Evolutionary conservation across 1,140 invertebrate species (phyloP), one percentile per base, ranked within the genome.

Genomic region (Drosophila pruinosa): DNA sequence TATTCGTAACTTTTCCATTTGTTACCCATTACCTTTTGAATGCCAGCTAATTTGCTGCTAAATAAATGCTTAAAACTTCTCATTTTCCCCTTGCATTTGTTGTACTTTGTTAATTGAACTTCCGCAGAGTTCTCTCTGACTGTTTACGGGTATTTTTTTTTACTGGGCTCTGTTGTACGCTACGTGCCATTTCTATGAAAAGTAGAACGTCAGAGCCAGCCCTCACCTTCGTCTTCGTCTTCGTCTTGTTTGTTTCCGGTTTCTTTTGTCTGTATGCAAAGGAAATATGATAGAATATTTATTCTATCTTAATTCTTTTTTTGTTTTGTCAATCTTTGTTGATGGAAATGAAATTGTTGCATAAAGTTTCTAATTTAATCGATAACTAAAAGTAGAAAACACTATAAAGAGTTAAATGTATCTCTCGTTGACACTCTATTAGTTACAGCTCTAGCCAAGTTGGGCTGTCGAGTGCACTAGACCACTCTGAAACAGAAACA

Each of bases 201-300:
- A 68, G 56, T 68, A 61, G 64, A 68, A 61, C 43, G 45, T 41
- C 36, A 59, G 36, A 50, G 26, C 26, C 48, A 75, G 63, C 68
- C 73, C 75, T 80, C 72, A 80, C 78, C 78, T 80, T 80, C 43
- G 58, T 58, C 38, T 43, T 80, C 72, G 81, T 78, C 78, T 80
- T 80, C 43, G 58, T 58, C 38, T 43, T 73, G 36, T 68, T 54
- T 57, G 56, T 63, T 67, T 72, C 69, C 69, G 69, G 62, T 58
- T 24, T 56, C 43, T 69, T 54, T 73, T 68, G 70, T 64, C 21
- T 31, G 41, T 72, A 67, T 43, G 53, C 4, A 54, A 62, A 17
- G 26, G 36, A 15, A 41, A 53, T 38, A 17, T 38, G 28, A 8
- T 21, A 15, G 19, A 57, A 58, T 39, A 38, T 52, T 62, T 24